phyloP scores from a whole-genome alignment of 2,888 invertebrate species.

The Leucophora obtusa region DNA sequence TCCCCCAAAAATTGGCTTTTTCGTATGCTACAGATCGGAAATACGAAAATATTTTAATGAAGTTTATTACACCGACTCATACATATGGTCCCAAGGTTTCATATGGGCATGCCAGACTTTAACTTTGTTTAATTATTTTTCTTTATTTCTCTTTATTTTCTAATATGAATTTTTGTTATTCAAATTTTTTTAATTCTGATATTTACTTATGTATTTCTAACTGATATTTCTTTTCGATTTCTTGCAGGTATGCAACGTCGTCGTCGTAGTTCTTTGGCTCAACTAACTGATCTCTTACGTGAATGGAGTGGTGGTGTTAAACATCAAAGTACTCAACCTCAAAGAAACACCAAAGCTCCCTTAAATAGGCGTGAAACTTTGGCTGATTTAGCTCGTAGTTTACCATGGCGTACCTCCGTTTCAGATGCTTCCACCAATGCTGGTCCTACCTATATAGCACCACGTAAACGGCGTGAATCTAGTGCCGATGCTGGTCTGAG shows the following conservation, averaged over 20 bases:
- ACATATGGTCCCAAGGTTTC: too few species aligned
- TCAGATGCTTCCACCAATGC: conserved; percentile 79
- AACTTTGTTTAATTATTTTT: too few species aligned
- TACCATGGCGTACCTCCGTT: conserved; percentile 88
- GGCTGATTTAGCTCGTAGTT: conserved; percentile 90
- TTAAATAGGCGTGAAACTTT: conserved; percentile 91
- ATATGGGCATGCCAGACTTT: too few species aligned
- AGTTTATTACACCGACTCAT: too few species aligned
- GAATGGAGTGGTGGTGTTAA: conserved; percentile 88
- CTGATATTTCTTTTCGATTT: background rate
- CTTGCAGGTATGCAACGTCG: conserved; percentile 83
- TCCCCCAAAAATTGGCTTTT: too few species aligned
- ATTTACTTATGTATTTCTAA: too few species aligned
- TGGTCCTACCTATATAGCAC: conserved; percentile 79
- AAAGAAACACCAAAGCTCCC: conserved; percentile 80
- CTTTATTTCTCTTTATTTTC: too few species aligned
- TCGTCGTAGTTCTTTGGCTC: conserved; percentile 91
- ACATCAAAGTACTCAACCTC: conserved; percentile 73
- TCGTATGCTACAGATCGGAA: too few species aligned
- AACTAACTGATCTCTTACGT: conserved; percentile 91
- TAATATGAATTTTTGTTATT: too few species aligned
- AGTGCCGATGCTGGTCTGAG: conserved; percentile 92
- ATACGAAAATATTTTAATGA: too few species aligned
- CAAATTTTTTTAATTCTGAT: too few species aligned
- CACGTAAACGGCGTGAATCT: conserved; percentile 89